Evolutionary conservation across 2,797 vertebrate species (phyloP).

Genomic region (Falco rusticolus): DNA sequence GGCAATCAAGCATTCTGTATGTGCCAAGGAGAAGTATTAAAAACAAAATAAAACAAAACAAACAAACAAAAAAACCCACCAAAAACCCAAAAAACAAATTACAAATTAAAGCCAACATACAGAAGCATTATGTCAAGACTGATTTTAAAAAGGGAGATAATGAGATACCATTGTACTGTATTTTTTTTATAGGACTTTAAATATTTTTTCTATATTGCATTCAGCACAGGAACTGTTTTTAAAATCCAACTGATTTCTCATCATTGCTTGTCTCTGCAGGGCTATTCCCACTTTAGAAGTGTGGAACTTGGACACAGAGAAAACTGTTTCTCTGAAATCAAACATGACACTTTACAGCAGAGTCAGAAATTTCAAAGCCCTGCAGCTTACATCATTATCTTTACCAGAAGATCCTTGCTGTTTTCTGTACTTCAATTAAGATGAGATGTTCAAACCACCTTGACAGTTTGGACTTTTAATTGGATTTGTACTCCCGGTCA

Average conservation of each 20-base stretch:
- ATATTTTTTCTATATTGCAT: not conserved
- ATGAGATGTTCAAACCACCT: not conserved
- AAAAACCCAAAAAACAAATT: too few species aligned
- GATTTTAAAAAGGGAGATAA: slow-evolving; percentile 43
- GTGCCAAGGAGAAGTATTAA: not conserved
- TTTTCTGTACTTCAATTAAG: not conserved
- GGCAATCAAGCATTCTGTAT: slow-evolving; percentile 1
- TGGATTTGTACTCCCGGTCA: not conserved
- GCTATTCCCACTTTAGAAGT: not conserved
- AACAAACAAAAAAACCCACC: too few species aligned
- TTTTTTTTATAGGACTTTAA: not conserved
- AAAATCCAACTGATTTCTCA: not conserved
- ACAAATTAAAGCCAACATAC: slow-evolving; percentile 29
- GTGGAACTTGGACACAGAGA: not conserved
- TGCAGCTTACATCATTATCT: not conserved
- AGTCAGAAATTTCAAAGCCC: not conserved
- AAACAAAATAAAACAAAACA: too few species aligned
- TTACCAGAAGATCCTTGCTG: not conserved
- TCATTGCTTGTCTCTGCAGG: not conserved
- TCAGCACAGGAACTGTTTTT: not conserved
- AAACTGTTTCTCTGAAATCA: not conserved
- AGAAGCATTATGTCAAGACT: slow-evolving; percentile 47
- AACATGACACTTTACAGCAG: not conserved
- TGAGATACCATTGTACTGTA: not conserved
- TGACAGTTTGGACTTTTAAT: not conserved